These are phyloP conservation scores for Holothuria leucospilota DNA, from an alignment of 53 echinoderm and acorn worm species.

Conservation along the genomic window DNA sequence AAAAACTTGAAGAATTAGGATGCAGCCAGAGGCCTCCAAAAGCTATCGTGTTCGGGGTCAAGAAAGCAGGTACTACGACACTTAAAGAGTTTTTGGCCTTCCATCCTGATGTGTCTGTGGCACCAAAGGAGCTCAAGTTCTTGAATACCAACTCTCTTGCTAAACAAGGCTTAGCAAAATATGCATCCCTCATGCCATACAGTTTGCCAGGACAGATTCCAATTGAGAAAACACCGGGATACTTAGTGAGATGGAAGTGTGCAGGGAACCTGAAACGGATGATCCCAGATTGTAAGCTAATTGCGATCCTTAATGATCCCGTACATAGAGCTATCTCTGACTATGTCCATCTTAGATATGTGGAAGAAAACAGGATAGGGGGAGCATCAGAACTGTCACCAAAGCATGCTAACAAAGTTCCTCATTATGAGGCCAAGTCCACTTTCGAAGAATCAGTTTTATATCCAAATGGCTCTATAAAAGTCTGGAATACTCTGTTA, in stretches of 20 bases:
- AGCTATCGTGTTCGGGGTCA: constrained; percentile 82
- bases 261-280: constrained; percentile 54
- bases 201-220: constrained; percentile 71
- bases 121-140: constrained; percentile 76
- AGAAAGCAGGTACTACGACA: constrained; percentile 88
- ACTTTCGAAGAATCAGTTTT: constrained; percentile 81
- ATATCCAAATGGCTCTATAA: constrained; percentile 64
- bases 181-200: constrained; percentile 73
- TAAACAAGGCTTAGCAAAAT: constrained; percentile 63
- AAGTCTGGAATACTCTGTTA: constrained; percentile 66
- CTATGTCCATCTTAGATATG: constrained; percentile 74
- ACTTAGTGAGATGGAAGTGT: constrained; percentile 57
- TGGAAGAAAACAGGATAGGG: constrained; percentile 12
- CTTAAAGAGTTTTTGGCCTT: constrained; percentile 83
- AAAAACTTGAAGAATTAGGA: constrained; percentile 48
- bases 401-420: neutral
- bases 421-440: constrained; percentile 60
- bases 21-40: constrained; percentile 74
- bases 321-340: constrained; percentile 88
- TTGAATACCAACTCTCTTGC: constrained; percentile 54
- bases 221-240: constrained; percentile 90
- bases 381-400: constrained; percentile 34
- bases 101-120: constrained; percentile 83
- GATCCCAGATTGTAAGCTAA: constrained; percentile 68
- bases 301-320: constrained; percentile 86